Conservation (phyloP, 2,113 vertebrate species). For the Caloenas nicobarica region DNA sequence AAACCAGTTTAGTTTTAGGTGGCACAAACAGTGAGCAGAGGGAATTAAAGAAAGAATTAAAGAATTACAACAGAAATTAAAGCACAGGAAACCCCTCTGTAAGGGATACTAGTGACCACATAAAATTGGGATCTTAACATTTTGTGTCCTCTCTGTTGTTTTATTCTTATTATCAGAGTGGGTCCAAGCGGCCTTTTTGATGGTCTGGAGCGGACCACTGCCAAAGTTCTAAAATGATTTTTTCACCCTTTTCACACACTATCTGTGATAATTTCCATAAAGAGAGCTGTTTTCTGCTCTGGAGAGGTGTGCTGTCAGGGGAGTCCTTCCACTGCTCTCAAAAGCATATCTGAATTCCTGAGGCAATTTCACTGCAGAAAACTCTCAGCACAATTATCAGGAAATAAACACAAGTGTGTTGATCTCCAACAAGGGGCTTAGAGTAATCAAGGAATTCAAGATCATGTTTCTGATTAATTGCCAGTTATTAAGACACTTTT, state of each 20-base stretch:
- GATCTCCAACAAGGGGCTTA: background rate
- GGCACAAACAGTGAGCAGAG: background rate
- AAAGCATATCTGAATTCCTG: background rate
- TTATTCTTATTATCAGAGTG: background rate
- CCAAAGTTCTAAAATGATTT: background rate
- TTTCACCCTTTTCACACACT: background rate
- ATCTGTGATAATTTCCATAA: background rate
- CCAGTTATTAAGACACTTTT: background rate
- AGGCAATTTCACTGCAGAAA: background rate
- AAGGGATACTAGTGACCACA: background rate
- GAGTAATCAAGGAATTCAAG: background rate
- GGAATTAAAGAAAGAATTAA: background rate
- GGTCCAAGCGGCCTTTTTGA: too few relatives aligned
- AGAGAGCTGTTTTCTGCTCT: background rate
- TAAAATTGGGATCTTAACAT: background rate
- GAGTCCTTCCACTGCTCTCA: background rate
- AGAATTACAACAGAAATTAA: background rate
- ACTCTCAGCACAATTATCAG: background rate
- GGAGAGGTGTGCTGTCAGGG: background rate
- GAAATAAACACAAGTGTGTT: background rate
- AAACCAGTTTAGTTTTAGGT: background rate
- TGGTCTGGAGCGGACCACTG: background rate
- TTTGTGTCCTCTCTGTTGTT: background rate
- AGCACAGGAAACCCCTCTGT: background rate
- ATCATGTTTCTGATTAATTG: background rate